phyloP scores from a whole-genome alignment of 2,888 invertebrate genomes.

The Quadriops clusia region DNA sequence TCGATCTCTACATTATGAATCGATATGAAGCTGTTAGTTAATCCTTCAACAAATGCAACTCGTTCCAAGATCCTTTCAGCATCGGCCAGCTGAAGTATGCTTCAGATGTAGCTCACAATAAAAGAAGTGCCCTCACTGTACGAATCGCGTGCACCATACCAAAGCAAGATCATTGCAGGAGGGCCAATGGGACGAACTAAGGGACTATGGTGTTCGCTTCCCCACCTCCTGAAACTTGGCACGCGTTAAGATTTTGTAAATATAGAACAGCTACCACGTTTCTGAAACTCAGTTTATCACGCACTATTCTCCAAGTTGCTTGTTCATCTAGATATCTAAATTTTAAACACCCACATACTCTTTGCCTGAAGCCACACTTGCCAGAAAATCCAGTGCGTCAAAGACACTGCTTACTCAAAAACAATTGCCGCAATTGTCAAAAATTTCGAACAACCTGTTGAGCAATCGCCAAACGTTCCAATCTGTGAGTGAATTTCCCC shows the following conservation, averaged over 20 bases:
- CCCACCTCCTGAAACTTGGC: constrained; percentile 35
- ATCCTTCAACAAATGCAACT: neutral
- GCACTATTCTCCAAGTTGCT: constrained; percentile 20
- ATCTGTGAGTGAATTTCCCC: constrained; percentile 1
- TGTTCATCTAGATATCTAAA: too few species aligned
- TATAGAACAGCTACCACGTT: constrained; percentile 37
- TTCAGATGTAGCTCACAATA: constrained; percentile 1
- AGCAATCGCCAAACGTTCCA: constrained; percentile 2
- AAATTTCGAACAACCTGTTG: constrained; percentile 19
- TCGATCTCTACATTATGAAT: too few species aligned
- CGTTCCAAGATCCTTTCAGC: neutral
- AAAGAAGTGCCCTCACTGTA: constrained; percentile 2
- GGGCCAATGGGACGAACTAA: constrained; percentile 27
- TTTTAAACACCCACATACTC: constrained; percentile 3
- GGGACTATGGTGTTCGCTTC: constrained; percentile 16
- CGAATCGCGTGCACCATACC: constrained; percentile 7
- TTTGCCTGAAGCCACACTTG: neutral
- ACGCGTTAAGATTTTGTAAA: constrained; percentile 37
- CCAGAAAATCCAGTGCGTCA: constrained; percentile 5
- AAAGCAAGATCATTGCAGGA: constrained; percentile 22
- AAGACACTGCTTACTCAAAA: neutral
- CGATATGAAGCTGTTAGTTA: too few species aligned
- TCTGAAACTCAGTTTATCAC: constrained; percentile 31
- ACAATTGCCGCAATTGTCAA: constrained; percentile 19
- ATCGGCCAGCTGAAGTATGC: neutral